Evolutionary conservation across 2,888 invertebrate genomes (phyloP).

Genomic region (Hirtodrosophila confusa): DNA sequence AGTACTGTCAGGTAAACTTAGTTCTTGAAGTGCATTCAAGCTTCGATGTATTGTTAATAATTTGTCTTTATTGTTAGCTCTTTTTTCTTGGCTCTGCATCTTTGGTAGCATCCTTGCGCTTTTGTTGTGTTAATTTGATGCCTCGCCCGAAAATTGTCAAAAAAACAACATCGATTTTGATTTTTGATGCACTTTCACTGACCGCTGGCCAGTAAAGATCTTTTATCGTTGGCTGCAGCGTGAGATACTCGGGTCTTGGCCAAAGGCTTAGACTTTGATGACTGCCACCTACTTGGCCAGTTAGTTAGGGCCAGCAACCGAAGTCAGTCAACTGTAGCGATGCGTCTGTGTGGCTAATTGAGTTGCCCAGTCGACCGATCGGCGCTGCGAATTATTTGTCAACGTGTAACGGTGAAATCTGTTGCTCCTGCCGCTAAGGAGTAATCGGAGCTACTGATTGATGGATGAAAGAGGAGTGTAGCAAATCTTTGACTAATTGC

Average conservation of each 20-base stretch:
- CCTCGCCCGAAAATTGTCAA: constrained; percentile 69
- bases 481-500: constrained; percentile 71
- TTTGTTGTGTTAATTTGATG: constrained; percentile 75
- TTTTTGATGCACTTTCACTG: constrained; percentile 78
- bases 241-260: constrained; percentile 62
- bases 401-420: constrained; percentile 72
- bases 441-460: constrained; percentile 69
- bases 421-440: constrained; percentile 38
- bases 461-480: constrained; percentile 54
- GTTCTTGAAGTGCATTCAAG: constrained; percentile 20
- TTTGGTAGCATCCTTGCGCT: constrained; percentile 66
- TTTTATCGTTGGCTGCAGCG: constrained; percentile 58
- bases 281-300: constrained; percentile 72
- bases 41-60: background rate
- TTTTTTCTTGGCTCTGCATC: constrained; percentile 35
- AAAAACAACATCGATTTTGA: constrained; percentile 68
- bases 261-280: constrained; percentile 33
- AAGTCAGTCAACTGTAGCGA: constrained; percentile 71
- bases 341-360: constrained; percentile 72
- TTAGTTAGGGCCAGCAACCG: constrained; percentile 27
- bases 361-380: constrained; percentile 69
- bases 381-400: constrained; percentile 78
- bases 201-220: constrained; percentile 27
- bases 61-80: background rate
- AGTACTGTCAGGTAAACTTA: too few species aligned